phyloP scores from a whole-genome alignment of 1,140 invertebrate species.

The Drosophila triauraria region DNA sequence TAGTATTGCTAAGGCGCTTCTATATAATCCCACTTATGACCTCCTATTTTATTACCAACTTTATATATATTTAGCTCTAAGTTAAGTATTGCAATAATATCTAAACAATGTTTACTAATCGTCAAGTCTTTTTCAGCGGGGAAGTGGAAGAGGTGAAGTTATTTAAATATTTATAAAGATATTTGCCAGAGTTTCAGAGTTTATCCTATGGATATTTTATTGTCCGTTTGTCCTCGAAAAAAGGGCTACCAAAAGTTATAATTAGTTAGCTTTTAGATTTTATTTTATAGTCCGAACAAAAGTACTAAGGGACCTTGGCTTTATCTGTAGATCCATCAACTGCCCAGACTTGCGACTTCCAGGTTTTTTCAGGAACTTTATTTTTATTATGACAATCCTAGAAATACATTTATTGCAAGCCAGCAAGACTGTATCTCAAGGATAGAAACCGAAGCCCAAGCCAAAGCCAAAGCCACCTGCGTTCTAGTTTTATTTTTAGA shows the following conservation, averaged over 20 bases:
- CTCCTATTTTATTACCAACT: constrained; percentile 8
- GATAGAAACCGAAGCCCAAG: constrained; percentile 43
- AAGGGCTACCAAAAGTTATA: background rate
- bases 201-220: background rate
- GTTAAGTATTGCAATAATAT: constrained; percentile 46
- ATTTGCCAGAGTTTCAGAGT: background rate
- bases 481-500: constrained; percentile 46
- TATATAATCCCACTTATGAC: constrained; percentile 14
- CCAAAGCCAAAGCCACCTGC: constrained; percentile 18
- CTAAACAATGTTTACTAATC: constrained; percentile 32
- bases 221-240: background rate
- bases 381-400: constrained; percentile 48
- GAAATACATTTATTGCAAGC: constrained; percentile 63
- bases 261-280: background rate
- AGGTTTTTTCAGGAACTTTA: constrained; percentile 69
- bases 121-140: constrained; percentile 67
- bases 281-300: background rate
- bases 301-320: constrained; percentile 41
- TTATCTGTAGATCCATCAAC: constrained; percentile 83
- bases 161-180: background rate
- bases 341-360: constrained; percentile 85
- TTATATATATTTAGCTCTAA: constrained; percentile 40
- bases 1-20: constrained; percentile 85
- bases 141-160: constrained; percentile 6
- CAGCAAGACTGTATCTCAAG: constrained; percentile 64